Evolutionary conservation across 1,140 invertebrate genomes (phyloP).

Genomic region (Spodoptera litura): DNA sequence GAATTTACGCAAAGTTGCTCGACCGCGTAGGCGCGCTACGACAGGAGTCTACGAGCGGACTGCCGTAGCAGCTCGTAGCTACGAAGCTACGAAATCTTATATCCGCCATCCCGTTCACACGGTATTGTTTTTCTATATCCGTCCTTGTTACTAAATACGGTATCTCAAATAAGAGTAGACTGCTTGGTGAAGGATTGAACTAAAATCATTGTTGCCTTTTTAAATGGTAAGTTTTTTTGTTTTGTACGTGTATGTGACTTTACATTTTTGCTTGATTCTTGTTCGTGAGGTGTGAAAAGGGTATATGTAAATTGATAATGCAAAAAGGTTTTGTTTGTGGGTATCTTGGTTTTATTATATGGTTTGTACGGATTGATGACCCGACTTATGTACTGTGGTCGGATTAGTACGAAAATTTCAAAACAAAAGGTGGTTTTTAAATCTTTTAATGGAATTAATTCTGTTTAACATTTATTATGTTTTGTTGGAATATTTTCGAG

Average conservation of each 20-base stretch:
- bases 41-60: constrained; percentile 65
- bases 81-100: constrained; percentile 62
- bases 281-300: constrained; percentile 46
- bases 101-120: constrained; percentile 56
- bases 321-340: constrained; percentile 24
- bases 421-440: constrained; percentile 32
- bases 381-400: constrained; percentile 5
- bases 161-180: constrained; percentile 66
- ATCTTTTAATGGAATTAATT: constrained; percentile 14
- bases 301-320: constrained; percentile 45
- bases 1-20: constrained; percentile 53
- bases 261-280: constrained; percentile 37
- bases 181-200: constrained; percentile 73
- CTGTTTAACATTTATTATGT: constrained; percentile 10
- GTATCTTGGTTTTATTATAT: constrained; percentile 34
- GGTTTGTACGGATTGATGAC: constrained; percentile 19
- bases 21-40: constrained; percentile 76
- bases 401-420: neutral
- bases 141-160: constrained; percentile 62
- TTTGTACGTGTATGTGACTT: constrained; percentile 60
- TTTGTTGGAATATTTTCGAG: neutral
- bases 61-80: constrained; percentile 68
- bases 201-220: constrained; percentile 78
- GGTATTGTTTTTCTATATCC: constrained; percentile 41
- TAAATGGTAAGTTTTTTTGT: constrained; percentile 67